A percentile compares a stretch with the other conserved stretches of the same genome.
These are phyloP conservation scores for Ecliptopera silaceata DNA, from an alignment of 2,888 invertebrate genomes.

Conservation along the genomic window DNA sequence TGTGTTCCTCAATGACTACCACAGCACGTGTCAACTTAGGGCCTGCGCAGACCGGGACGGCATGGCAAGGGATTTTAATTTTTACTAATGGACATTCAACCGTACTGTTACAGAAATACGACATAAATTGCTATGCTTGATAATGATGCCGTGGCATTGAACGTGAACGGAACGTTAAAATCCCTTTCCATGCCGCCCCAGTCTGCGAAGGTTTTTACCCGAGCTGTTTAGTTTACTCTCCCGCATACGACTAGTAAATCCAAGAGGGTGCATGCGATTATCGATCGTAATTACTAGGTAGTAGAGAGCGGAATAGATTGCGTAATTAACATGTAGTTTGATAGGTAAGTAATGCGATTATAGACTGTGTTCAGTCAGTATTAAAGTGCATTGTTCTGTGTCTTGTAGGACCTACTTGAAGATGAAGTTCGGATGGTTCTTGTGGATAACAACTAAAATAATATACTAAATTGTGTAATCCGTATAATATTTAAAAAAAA, in stretches of 20 bases:
- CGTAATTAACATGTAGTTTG: neutral
- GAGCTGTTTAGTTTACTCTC: slow-evolving; percentile 33
- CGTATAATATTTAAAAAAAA: too few species aligned
- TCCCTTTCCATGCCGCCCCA: too few species aligned
- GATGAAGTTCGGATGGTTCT: too few species aligned
- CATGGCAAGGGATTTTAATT: too few species aligned
- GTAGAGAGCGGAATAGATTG: neutral
- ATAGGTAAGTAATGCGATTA: neutral
- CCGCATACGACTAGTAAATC: slow-evolving; percentile 25
- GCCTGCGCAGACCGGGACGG: too few species aligned
- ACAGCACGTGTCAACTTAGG: slow-evolving; percentile 16
- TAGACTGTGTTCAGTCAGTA: neutral
- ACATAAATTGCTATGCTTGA: too few species aligned
- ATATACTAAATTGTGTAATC: neutral
- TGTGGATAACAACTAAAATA: neutral
- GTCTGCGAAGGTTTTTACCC: too few species aligned
- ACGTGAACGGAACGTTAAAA: too few species aligned
- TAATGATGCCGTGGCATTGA: too few species aligned
- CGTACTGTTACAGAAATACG: too few species aligned
- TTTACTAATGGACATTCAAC: too few species aligned
- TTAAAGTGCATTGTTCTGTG: neutral
- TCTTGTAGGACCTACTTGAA: neutral
- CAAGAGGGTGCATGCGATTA: slow-evolving; percentile 1
- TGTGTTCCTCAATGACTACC: neutral
- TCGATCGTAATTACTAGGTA: neutral